These are phyloP conservation scores for Sanderia malayensis DNA, from an alignment of 30 jellyfish, hydroid and myxozoan genomes.

Conservation along the genomic window DNA sequence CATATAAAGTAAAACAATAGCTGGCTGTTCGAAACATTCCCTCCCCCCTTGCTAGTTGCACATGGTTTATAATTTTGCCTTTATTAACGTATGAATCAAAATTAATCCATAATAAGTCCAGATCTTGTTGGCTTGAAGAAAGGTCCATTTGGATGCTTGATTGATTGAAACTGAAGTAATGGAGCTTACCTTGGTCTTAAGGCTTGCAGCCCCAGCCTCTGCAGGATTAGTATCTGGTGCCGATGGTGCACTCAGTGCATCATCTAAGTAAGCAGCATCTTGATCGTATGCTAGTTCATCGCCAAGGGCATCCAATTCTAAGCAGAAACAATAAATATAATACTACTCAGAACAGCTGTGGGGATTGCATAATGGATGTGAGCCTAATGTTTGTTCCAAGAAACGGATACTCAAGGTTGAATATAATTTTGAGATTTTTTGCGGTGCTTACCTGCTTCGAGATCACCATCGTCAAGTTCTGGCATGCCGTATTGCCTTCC, in stretches of 20 bases:
- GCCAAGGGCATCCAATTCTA: conserved; percentile 95
- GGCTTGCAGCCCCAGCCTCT: conserved; percentile 61
- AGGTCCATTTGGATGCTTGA: background rate
- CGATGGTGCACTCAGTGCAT: conserved; percentile 92
- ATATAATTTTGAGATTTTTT: no score
- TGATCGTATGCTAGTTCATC: conserved; percentile 90
- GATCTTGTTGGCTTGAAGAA: no score
- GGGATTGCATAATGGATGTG: no score
- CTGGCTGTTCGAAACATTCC: background rate
- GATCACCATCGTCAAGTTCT: conserved; percentile 93
- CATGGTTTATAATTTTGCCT: background rate
- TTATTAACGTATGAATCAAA: no score
- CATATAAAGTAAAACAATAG: background rate
- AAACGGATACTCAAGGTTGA: no score
- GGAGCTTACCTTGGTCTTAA: conserved; percentile 79
- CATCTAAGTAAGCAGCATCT: conserved; percentile 96
- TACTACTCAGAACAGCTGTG: no score
- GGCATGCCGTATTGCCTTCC: conserved; percentile 99
- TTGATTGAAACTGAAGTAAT: background rate
- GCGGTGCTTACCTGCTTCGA: conserved; percentile 98
- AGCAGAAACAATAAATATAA: no score
- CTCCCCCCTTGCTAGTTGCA: background rate
- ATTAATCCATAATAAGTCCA: no score
- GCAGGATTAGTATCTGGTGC: conserved; percentile 93
- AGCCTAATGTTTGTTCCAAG: no score